Evolutionary conservation across 2,888 invertebrate species (phyloP).

Genomic region (Nysson spinosus): DNA sequence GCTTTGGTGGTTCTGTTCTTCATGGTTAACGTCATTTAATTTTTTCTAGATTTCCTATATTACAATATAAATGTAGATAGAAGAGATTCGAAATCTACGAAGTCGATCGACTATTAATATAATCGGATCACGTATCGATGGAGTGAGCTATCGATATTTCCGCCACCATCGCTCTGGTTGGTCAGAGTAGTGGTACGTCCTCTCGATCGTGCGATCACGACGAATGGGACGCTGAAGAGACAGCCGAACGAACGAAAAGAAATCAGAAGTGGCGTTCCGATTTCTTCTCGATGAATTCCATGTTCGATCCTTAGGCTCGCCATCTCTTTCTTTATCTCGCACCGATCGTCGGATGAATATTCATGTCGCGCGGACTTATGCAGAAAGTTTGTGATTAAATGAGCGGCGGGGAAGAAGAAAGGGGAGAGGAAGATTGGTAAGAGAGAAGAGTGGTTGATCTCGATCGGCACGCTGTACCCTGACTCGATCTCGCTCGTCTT

Average conservation of each 20-base stretch:
- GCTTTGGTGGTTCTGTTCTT: too few species aligned
- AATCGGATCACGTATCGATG: neutral
- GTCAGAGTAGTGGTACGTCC: constrained; percentile 3
- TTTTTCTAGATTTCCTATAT: too few species aligned
- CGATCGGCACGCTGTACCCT: constrained; percentile 20
- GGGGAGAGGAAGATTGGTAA: neutral
- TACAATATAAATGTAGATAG: too few species aligned
- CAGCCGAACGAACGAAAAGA: constrained; percentile 21
- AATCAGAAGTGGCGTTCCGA: constrained; percentile 43
- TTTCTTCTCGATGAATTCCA: constrained; percentile 51
- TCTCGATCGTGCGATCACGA: constrained; percentile 15
- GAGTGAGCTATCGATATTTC: constrained; percentile 9
- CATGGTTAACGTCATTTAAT: too few species aligned
- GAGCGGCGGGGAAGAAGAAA: neutral
- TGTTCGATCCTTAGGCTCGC: constrained; percentile 2
- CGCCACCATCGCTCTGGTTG: constrained; percentile 11
- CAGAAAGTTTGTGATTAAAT: constrained; percentile 48
- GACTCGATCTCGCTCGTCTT: constrained; percentile 46
- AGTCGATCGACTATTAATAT: neutral
- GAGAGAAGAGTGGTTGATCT: constrained; percentile 11
- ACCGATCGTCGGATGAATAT: constrained; percentile 62
- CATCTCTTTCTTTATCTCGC: constrained; percentile 5
- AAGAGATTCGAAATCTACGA: too few species aligned
- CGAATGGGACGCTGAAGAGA: constrained; percentile 10
- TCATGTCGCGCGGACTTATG: constrained; percentile 64